Evolutionary conservation across 2,113 vertebrate genomes (phyloP).

Genomic region (Odocoileus virginianus): DNA sequence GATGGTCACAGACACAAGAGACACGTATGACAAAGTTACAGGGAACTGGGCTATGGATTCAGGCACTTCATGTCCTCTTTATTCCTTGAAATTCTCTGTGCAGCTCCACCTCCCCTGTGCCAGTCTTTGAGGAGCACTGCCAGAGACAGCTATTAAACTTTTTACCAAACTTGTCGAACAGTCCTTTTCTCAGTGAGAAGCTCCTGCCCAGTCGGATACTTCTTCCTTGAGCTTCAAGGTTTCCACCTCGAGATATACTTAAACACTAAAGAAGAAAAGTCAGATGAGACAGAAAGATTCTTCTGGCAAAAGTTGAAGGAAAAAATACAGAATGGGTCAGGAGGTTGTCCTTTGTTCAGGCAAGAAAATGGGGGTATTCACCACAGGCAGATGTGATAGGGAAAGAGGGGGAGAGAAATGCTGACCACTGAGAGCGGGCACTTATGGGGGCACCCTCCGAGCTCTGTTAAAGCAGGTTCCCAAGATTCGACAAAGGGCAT

Average conservation of each 20-base stretch:
- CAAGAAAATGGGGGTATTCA: constrained; percentile 44
- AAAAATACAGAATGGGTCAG: neutral
- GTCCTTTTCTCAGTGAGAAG: neutral
- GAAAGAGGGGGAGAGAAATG: neutral
- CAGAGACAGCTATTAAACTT: neutral
- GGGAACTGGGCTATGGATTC: neutral
- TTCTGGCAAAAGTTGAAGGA: neutral
- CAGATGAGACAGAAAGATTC: neutral
- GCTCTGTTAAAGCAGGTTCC: neutral
- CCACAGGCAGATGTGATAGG: neutral
- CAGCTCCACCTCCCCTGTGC: neutral
- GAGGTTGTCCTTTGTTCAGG: constrained; percentile 32
- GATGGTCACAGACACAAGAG: neutral
- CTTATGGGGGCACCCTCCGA: accelerated
- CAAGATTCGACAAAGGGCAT: constrained; percentile 41
- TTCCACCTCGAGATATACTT: neutral
- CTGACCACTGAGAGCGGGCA: neutral
- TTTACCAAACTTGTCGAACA: neutral
- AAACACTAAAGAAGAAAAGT: neutral
- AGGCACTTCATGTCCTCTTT: accelerated
- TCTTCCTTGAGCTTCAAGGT: neutral
- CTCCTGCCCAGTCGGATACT: neutral
- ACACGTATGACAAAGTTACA: accelerated
- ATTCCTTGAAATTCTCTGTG: neutral
- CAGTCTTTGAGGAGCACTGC: neutral